A percentile compares a stretch with the other conserved stretches of the same genome.
phyloP scores from a whole-genome alignment of 2,113 vertebrate species.

The Laticauda laticaudata region DNA sequence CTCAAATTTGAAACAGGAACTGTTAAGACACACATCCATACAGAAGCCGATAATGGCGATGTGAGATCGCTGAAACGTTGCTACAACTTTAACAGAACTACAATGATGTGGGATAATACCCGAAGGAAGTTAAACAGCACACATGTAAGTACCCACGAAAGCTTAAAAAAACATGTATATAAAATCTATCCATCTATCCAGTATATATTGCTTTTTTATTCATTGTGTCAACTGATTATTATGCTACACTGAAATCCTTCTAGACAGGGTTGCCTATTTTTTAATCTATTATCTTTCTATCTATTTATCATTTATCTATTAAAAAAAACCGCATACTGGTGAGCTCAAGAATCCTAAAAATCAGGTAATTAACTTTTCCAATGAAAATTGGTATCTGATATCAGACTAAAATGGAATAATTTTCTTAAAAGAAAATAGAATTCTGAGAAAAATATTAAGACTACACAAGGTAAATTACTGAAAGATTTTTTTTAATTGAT shows the following conservation, averaged over 20 bases:
- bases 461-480: background rate
- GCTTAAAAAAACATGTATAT: too few species aligned
- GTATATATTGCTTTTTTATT: background rate
- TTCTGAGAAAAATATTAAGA: background rate
- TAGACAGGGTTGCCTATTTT: background rate
- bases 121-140: too few species aligned
- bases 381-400: background rate
- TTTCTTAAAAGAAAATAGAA: background rate
- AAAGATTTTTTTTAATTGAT: background rate
- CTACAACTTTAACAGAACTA: too few species aligned
- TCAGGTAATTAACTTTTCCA: background rate
- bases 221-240: background rate
- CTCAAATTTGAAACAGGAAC: too few species aligned
- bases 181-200: too few species aligned
- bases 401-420: background rate
- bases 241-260: background rate
- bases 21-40: too few species aligned
- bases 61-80: too few species aligned
- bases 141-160: too few species aligned
- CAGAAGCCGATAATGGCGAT: too few species aligned
- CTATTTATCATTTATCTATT: too few species aligned
- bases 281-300: too few species aligned
- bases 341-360: background rate
- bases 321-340: background rate
- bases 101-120: too few species aligned